Evolutionary conservation across 2,113 vertebrate genomes (phyloP), one percentile per base, ranked within the genome.

Genomic region (Grammomys dolichurus): DNA sequence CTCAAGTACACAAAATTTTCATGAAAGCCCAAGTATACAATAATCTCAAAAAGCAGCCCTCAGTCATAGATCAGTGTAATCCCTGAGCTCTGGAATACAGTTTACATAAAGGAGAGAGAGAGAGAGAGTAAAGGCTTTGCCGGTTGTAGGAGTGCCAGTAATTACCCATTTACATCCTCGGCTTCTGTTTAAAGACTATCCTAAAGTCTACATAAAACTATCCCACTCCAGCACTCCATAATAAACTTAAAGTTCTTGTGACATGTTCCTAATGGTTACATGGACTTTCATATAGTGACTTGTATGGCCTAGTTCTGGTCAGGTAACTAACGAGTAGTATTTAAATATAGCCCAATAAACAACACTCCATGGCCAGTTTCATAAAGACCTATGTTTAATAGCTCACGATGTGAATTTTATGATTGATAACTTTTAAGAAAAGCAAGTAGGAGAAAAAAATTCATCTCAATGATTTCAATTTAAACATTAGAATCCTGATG

Each of bases 71-170:
- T 20, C 78, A 56, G 8, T 26, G 36, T 12, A 7, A 28, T 89
- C 19, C 46, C 9, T 69, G 0, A 87, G 60, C 28, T 65, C 78
- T 43, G 40, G 6, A 40, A 20, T 65, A 9, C 63, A 43, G 24
- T 33, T 77, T 12, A 5, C n/a, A 24, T 60, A 9, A 70, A 82
- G 11, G 31, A 65, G 7, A 40, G 40, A 40, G 46, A 48, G 46
- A 56, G 7, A 46, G 24, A 48, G 9, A 51, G 48, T 10, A 36
- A 19, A 5, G 56, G 13, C 6, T 9, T 51, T 48, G n/a, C 16
- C 46, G 9, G 5, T 7, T 4, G 33, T 28, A 14, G 10, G 8
- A 17, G 7, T 24, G 2, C 1, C 2, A 0, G 2, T 14, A 33
- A 12, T 0, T 13, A 14, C 22, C 7, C 11, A 2, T 2, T 13